Evolutionary conservation across 2,113 vertebrate genomes (phyloP).

Genomic region (Colinus virginianus): DNA sequence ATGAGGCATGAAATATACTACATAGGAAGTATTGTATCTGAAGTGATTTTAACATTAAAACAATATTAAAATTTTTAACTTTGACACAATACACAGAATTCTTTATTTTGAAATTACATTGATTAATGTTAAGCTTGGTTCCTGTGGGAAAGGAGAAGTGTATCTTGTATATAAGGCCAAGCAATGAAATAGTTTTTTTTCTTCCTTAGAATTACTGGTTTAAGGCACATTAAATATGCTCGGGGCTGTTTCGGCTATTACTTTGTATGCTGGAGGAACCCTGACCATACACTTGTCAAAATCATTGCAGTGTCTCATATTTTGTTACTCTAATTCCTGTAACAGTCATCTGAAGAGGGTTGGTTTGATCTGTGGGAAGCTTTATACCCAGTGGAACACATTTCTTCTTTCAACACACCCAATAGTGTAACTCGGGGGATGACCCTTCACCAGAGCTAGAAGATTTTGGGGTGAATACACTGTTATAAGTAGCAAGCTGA

Average conservation of each 20-base stretch:
- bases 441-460: neutral
- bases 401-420: neutral
- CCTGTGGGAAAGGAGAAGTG: neutral
- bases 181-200: neutral
- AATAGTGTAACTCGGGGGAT: too few relatives aligned
- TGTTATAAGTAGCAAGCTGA: neutral
- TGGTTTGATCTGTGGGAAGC: neutral
- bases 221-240: neutral
- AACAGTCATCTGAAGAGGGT: neutral
- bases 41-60: slow-evolving; percentile 73
- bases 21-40: slow-evolving; percentile 64
- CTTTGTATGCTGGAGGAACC: neutral
- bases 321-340: neutral
- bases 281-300: neutral
- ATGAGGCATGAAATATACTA: slow-evolving; percentile 79
- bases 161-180: neutral
- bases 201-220: neutral
- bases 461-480: neutral
- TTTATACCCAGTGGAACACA: rapidly evolving
- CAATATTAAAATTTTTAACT: slow-evolving; percentile 77
- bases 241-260: neutral
- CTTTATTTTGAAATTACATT: slow-evolving; percentile 48
- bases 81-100: slow-evolving; percentile 64
- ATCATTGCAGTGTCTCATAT: neutral
- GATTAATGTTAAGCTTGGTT: slow-evolving; percentile 20